These are phyloP conservation scores for Lamprotornis superbus DNA, from an alignment of 2,113 vertebrate species.

Conservation along the genomic window DNA sequence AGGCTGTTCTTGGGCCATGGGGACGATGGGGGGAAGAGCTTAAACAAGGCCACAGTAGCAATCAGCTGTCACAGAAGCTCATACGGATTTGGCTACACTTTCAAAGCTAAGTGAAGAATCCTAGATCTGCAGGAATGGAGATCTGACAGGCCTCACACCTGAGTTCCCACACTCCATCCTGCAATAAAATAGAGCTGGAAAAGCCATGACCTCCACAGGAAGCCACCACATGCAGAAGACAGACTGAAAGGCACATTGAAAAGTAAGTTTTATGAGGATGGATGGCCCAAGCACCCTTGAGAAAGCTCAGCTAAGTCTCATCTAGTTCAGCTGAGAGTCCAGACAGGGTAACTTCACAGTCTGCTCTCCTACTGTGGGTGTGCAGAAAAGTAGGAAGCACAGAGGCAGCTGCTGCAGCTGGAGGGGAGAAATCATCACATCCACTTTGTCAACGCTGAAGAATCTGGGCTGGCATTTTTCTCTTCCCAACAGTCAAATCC, in stretches of 20 bases:
- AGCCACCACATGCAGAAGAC: background rate
- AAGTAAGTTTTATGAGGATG: background rate
- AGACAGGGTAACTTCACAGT: background rate
- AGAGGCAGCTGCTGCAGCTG: slow-evolving; percentile 18
- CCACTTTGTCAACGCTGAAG: background rate
- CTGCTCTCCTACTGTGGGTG: background rate
- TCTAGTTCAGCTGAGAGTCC: background rate
- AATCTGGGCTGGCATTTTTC: slow-evolving; percentile 45
- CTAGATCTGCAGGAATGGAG: background rate
- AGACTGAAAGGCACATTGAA: background rate
- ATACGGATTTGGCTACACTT: background rate
- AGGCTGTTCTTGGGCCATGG: background rate
- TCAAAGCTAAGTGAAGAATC: background rate
- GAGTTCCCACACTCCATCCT: background rate
- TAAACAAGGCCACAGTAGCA: background rate
- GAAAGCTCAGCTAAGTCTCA: slow-evolving; percentile 13
- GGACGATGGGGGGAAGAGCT: background rate
- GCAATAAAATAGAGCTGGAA: background rate
- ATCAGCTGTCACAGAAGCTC: background rate
- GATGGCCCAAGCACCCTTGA: background rate
- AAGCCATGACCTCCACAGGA: background rate
- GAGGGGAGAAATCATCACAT: slow-evolving; percentile 34
- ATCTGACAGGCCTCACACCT: background rate
- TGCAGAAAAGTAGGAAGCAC: background rate
- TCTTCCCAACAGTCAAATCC: slow-evolving; percentile 42